Evolutionary conservation across 2,113 vertebrate species (phyloP).

Genomic region (Macaca nemestrina): DNA sequence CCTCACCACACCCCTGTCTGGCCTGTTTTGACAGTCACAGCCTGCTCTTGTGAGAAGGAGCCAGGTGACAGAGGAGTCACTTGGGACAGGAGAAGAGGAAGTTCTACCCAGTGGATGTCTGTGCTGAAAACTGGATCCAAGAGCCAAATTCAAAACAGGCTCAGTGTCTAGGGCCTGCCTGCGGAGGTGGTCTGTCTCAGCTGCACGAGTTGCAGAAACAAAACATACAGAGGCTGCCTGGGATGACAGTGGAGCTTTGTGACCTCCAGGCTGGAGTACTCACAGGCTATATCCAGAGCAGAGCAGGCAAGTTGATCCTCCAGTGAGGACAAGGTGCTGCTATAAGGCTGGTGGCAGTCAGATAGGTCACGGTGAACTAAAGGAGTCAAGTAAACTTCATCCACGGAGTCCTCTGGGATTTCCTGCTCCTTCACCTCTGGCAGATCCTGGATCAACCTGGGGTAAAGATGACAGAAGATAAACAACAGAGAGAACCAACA

Average conservation of each 20-base stretch:
- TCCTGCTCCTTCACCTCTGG: no score
- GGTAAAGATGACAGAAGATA: no score
- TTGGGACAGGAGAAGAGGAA: background rate
- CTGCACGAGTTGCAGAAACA: background rate
- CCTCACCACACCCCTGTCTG: background rate
- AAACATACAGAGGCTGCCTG: background rate
- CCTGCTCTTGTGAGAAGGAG: background rate
- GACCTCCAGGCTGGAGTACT: conserved; percentile 78
- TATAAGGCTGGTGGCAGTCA: conserved; percentile 84
- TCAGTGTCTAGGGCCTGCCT: background rate
- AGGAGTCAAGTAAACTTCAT: conserved; percentile 84
- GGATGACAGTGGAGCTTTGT: background rate
- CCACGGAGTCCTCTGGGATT: conserved; percentile 49
- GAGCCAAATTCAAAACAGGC: background rate
- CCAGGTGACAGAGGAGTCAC: no score
- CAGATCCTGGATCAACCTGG: no score
- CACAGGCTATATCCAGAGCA: conserved; percentile 80
- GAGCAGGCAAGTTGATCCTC: conserved; percentile 85
- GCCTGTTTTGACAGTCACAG: background rate
- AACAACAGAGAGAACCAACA: no score
- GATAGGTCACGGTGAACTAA: conserved; percentile 79
- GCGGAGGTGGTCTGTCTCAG: background rate
- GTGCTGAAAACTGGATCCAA: no score
- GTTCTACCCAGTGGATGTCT: background rate
- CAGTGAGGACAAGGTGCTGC: conserved; percentile 76